A percentile compares a stretch with the other conserved stretches of the same genome.
These are phyloP conservation scores for Rhagologus leucostigma DNA, from an alignment of 2,113 vertebrate genomes.

Conservation along the genomic window DNA sequence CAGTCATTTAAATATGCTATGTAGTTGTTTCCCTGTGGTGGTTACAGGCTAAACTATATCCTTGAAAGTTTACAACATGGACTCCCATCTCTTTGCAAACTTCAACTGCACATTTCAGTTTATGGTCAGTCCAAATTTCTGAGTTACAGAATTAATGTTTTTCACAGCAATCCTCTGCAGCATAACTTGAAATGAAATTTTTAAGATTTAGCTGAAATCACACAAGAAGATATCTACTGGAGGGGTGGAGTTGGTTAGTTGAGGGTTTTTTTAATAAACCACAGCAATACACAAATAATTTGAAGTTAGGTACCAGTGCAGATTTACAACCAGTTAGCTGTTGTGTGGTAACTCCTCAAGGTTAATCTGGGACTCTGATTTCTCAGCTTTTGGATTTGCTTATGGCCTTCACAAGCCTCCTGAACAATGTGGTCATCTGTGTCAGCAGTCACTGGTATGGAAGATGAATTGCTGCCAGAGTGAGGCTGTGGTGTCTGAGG, in stretches of 20 bases:
- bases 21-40: not conserved
- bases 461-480: not conserved
- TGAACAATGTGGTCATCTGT: not conserved
- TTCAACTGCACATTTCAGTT: not conserved
- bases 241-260: not conserved
- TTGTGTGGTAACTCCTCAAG: not conserved
- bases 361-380: not conserved
- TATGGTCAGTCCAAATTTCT: not conserved
- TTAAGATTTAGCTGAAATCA: not conserved
- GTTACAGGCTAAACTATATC: not conserved
- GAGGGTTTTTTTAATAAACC: not conserved
- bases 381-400: not conserved
- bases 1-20: not conserved
- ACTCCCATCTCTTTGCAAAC: not conserved
- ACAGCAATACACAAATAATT: not conserved
- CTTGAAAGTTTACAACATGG: not conserved
- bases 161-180: not conserved
- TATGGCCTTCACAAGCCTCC: not conserved
- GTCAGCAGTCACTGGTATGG: not conserved
- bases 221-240: not conserved
- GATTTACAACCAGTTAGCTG: not conserved
- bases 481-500: not conserved
- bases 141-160: not conserved
- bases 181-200: not conserved
- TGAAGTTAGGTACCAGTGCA: not conserved